Percentiles rank a stretch among this genome's conserved stretches.
These are phyloP conservation scores for Fratercula arctica DNA, from an alignment of 2,797 vertebrate genomes.

Conservation along the genomic window DNA sequence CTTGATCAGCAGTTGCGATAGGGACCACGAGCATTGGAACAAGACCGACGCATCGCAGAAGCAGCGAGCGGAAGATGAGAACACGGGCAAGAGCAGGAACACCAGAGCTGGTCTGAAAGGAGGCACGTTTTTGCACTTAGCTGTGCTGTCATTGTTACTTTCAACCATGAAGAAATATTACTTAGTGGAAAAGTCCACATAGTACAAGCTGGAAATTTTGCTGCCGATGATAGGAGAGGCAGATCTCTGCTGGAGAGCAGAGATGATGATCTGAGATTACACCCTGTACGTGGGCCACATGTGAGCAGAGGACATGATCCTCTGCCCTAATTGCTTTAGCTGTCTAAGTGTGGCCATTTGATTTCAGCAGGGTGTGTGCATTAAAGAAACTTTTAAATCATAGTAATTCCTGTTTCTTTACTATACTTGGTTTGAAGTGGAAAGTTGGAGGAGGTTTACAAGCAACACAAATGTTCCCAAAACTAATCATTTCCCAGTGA, in stretches of 20 bases:
- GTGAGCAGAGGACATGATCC: neutral
- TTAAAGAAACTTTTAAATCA: neutral
- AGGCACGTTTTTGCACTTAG: fast-evolving
- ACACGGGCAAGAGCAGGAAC: neutral
- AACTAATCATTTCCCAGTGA: neutral
- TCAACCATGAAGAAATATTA: neutral
- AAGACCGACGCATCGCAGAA: fast-evolving
- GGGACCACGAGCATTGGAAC: fast-evolving
- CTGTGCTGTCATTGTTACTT: neutral
- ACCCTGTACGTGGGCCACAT: neutral
- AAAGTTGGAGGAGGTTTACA: neutral
- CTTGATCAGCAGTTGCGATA: fast-evolving
- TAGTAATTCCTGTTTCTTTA: neutral
- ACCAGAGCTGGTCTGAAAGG: neutral
- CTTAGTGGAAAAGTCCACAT: neutral
- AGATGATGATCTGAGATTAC: neutral
- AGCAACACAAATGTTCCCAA: neutral
- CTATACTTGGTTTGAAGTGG: neutral
- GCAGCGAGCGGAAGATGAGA: neutral
- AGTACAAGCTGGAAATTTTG: neutral
- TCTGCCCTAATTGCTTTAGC: neutral
- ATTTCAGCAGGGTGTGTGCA: neutral
- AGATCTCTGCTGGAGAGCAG: neutral
- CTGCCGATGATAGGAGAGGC: fast-evolving
- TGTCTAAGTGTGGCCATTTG: neutral